These are phyloP conservation scores for Pyrgilauda ruficollis DNA, from an alignment of 2,113 vertebrate genomes.

Conservation along the genomic window DNA sequence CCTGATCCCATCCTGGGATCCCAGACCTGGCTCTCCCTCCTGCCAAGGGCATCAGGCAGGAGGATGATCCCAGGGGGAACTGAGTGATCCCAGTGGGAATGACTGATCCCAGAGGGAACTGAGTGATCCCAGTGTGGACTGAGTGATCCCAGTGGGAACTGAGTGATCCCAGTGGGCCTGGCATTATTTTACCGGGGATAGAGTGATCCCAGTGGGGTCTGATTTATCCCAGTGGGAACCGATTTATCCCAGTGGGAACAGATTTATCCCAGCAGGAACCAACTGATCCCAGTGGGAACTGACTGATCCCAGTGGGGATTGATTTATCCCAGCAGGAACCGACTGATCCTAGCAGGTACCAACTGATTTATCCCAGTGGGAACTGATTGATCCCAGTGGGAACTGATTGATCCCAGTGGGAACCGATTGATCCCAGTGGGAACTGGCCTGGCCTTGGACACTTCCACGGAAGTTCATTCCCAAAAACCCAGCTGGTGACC, in stretches of 20 bases:
- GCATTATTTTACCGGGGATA: no score
- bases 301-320: no score
- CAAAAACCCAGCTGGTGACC: not conserved
- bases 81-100: not conserved
- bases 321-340: no score
- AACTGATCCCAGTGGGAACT: no score
- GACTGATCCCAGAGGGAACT: not conserved
- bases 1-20: not conserved
- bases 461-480: not conserved
- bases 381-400: rapidly evolving
- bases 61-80: not conserved
- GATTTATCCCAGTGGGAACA: no score
- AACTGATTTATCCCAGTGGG: not conserved
- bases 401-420: not conserved
- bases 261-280: not conserved
- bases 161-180: no score
- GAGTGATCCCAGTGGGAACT: not conserved
- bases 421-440: not conserved
- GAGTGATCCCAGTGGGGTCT: not conserved
- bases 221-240: no score
- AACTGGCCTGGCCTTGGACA: not conserved
- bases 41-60: not conserved
- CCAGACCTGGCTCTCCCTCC: not conserved
- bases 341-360: no score
- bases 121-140: no score